Evolutionary conservation across 2,113 vertebrate genomes (phyloP).

Genomic region (Nannospalax galili): DNA sequence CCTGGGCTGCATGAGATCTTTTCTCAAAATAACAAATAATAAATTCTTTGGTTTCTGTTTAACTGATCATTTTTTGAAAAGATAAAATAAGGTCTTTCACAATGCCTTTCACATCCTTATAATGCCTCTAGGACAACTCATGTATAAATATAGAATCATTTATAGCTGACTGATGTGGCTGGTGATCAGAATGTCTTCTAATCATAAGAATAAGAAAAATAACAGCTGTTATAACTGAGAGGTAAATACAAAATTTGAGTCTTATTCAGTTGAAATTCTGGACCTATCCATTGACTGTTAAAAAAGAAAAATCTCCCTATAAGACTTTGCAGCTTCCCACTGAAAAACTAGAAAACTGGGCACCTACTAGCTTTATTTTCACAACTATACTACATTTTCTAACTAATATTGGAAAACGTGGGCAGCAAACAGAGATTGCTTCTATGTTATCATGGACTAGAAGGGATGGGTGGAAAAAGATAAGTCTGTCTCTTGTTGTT

Average conservation of each 20-base stretch:
- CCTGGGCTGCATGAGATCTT: background rate
- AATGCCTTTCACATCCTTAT: background rate
- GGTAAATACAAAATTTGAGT: background rate
- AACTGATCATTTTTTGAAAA: background rate
- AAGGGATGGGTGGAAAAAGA: background rate
- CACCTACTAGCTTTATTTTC: background rate
- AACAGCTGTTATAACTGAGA: background rate
- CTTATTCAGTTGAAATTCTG: background rate
- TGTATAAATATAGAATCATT: constrained; percentile 19
- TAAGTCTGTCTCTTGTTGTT: background rate
- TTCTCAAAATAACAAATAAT: background rate
- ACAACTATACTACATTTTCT: background rate
- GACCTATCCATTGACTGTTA: background rate
- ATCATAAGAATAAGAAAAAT: background rate
- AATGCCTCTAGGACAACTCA: background rate
- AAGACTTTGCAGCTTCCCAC: background rate
- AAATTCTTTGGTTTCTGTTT: background rate
- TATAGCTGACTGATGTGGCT: background rate
- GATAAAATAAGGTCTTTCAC: background rate
- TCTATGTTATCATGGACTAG: background rate
- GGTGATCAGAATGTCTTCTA: background rate
- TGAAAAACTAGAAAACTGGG: constrained; percentile 6
- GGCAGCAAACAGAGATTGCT: background rate
- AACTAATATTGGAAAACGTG: background rate
- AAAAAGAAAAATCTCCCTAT: background rate